Base-by-base conservation (phyloP, 1,140 invertebrate genomes). In the Luehdorfia chinensis region DNA sequence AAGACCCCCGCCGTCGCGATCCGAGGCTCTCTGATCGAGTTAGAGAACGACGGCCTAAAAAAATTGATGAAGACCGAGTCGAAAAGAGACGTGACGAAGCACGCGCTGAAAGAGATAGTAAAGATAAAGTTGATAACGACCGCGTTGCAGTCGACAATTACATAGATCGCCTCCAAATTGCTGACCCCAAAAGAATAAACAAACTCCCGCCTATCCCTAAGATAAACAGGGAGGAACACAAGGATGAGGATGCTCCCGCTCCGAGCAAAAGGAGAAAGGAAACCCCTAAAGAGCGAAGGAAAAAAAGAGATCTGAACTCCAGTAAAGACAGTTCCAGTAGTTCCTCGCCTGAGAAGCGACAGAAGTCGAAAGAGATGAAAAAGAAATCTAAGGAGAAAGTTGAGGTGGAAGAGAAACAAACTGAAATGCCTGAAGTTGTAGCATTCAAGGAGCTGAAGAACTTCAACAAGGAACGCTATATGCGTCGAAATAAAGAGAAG, bases 391-490 rank as follows among this genome's bases (percentile, higher is more conserved):
- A 67, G 32, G 60, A 66, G 18, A 37, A 52, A 4, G 34, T 55
- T 7, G 66, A 63, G 1, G 50, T 54, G 9, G 50, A 60, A 13
- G 59, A 67, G 37, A 34, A 61, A 11, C 34, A 48, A 8, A 15
- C 58, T n/a, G 61, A 60, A 13, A n/a, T n/a, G n/a, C 37, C 61
- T 14, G 66, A 70, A 44, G 47, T 69, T 41, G 78, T 87, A 8
- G 67, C 88, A 50, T 92, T 90, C 71, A 92, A 92, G 77, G 90
- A 90, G 55, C 84, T 91, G 7, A 88, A 90, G 51, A 85, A 86
- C 23, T 89, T 88, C 45, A 73, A 88, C 47, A 91, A 90, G 71
- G 89, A 90, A 55, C 83, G 90, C 74, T 93, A 92, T 76, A 87
- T 92, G 57, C 74, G 91, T 37, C 80, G 91, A 30, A 91, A 92